phyloP scores from a whole-genome alignment of 2,888 invertebrate species.

The Xylota segnis region DNA sequence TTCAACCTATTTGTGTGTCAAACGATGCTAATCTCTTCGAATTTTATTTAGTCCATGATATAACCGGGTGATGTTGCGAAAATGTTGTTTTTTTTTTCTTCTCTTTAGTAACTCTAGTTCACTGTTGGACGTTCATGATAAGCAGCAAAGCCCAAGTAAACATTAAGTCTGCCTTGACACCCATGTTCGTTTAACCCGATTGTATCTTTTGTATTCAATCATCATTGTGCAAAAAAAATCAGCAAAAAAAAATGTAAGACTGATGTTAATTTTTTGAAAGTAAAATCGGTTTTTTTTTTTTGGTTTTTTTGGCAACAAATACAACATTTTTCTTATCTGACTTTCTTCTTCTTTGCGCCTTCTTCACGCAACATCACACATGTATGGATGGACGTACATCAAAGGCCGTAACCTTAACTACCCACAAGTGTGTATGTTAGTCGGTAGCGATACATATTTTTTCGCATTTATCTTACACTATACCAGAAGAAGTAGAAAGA shows the following conservation, averaged over 20 bases:
- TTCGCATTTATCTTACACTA: not conserved
- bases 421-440: slow-evolving; percentile 7
- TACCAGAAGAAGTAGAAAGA: not conserved
- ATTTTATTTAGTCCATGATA: slow-evolving; percentile 5
- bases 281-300: slow-evolving; percentile 7
- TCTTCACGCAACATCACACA: slow-evolving; percentile 53
- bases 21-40: slow-evolving; percentile 25
- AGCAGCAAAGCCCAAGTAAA: slow-evolving; percentile 1
- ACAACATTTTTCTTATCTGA: slow-evolving; percentile 36
- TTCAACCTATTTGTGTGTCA: slow-evolving; percentile 16
- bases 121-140: not conserved
- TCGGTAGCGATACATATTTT: not conserved
- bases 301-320: slow-evolving; percentile 1
- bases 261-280: slow-evolving; percentile 40
- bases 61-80: not conserved
- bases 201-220: slow-evolving; percentile 14
- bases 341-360: slow-evolving; percentile 33
- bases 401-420: slow-evolving; percentile 59
- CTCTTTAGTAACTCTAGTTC: not conserved
- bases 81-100: not conserved
- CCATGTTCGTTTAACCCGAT: slow-evolving; percentile 34
- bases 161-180: slow-evolving; percentile 31
- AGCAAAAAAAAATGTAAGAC: not conserved
- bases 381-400: too few species aligned
- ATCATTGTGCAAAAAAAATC: slow-evolving; percentile 5